Base-by-base conservation (phyloP, 64 coral and sea anemone species). In the Pocillopora verrucosa region DNA sequence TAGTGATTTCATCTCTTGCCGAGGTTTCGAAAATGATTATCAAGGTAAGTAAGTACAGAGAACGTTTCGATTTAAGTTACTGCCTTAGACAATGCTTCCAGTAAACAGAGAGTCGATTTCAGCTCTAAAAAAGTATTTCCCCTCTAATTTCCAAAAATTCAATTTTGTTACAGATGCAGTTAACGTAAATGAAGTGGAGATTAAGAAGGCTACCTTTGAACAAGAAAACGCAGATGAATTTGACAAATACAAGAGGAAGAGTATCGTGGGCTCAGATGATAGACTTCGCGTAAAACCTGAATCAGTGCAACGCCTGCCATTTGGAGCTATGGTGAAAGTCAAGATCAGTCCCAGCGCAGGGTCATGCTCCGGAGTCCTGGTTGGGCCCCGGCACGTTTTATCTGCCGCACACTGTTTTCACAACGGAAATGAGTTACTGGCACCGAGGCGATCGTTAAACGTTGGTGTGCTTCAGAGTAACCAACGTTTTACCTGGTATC, bases 321-420 rank as follows among this genome's bases (percentile, higher is more conserved):
- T 85, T 65, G 72, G 57, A 85, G 82, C 82, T 6, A 63, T 85
- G 24, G 82, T 85, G 37, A 85, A 85, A 72, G 65, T 85, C 3
- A 85, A 57, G 61, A 26, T 85, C 13, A 72, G 38, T 22, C 63
- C 63, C 1, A 63, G 22, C n/a, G 34, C n/a, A 0, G 82, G 63
- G 14, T 69, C 82, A 22, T 85, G 82, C 11, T 85, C 82, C 3
- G 82, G 82, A 70, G 11, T 58, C 57, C 65, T 85, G 38, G 72
- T 85, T 85, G 64, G 82, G 25, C 82, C 82, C 0, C 82, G 65
- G 36, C 82, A 85, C 13, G 82, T 85, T 13, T 45, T 85, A 38
- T 72, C 82, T 11, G 82, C 82, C 56, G 82, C 82, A 37, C 82
- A 85, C 64, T 85, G 82, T 58, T 85, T 85, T 26, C 82, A 85